A percentile compares a stretch with the other conserved stretches of the same genome.
Evolutionary conservation across 2,113 vertebrate species (phyloP).

Genomic region (Sclerurus mexicanus): DNA sequence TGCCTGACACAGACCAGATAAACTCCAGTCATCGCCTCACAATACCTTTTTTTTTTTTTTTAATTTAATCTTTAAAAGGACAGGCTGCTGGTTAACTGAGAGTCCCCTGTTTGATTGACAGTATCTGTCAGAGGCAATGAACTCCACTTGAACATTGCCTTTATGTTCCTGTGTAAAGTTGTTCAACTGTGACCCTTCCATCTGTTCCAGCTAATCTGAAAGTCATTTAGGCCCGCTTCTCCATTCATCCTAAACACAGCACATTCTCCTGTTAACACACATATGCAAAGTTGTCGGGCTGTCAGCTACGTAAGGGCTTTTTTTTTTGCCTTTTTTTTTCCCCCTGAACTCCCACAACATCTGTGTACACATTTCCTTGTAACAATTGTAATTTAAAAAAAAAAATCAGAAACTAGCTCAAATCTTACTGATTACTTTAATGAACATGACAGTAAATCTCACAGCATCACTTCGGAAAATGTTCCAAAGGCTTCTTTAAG

Average conservation of each 20-base stretch:
- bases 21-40: slow-evolving; percentile 67
- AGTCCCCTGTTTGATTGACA: slow-evolving; percentile 83
- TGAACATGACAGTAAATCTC: not conserved
- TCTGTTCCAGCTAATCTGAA: slow-evolving; percentile 92
- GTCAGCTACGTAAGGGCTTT: slow-evolving; percentile 69
- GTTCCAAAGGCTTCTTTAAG: not conserved
- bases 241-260: slow-evolving; percentile 78
- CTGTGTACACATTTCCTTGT: slow-evolving; percentile 66
- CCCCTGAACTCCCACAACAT: slow-evolving; percentile 69
- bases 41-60: slow-evolving; percentile 54
- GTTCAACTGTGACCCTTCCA: slow-evolving; percentile 92
- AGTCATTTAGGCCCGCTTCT: slow-evolving; percentile 83
- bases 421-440: not conserved
- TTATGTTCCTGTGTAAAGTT: slow-evolving; percentile 89
- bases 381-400: not conserved
- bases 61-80: slow-evolving; percentile 72
- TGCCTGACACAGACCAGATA: slow-evolving; percentile 62
- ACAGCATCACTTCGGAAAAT: not conserved
- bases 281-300: slow-evolving; percentile 80
- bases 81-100: slow-evolving; percentile 74
- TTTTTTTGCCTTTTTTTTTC: not conserved
- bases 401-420: not conserved
- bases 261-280: slow-evolving; percentile 84
- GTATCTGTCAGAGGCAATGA: slow-evolving; percentile 89
- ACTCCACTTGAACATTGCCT: slow-evolving; percentile 84